Percentiles rank a stretch among this genome's conserved stretches.
Evolutionary conservation across 2,113 vertebrate genomes (phyloP).

Genomic region (Tachysurus fulvidraco): DNA sequence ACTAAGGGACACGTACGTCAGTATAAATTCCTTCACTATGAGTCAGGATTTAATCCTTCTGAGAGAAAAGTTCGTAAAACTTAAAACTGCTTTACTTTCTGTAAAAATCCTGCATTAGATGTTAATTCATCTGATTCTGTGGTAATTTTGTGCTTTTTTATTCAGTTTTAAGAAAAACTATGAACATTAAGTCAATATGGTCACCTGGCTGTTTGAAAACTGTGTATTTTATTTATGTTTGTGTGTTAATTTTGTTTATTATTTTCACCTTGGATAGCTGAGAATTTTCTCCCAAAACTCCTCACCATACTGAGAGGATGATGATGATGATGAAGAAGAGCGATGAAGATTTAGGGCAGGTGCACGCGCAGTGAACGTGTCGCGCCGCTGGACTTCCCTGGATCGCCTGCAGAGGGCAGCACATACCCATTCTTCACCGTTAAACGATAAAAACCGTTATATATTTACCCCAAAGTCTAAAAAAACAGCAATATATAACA

Average conservation of each 20-base stretch:
- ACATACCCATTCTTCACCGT: neutral
- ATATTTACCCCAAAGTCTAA: neutral
- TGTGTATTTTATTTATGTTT: neutral
- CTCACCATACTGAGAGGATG: slow-evolving; percentile 9
- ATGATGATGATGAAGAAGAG: neutral
- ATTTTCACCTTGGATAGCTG: slow-evolving; percentile 21
- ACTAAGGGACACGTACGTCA: no score
- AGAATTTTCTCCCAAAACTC: slow-evolving; percentile 11
- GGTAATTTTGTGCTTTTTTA: neutral
- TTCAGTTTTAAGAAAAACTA: no score
- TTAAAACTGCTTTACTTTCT: no score
- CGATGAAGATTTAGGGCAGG: neutral
- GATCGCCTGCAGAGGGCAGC: slow-evolving; percentile 45
- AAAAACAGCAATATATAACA: neutral
- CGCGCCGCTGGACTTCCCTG: slow-evolving; percentile 46
- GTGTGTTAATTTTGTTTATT: neutral
- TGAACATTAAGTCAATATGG: neutral
- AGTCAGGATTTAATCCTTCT: neutral
- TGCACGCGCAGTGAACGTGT: neutral
- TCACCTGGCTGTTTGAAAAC: neutral
- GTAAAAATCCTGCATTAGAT: neutral
- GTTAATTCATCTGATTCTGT: neutral
- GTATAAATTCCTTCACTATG: no score
- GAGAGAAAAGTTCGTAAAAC: neutral
- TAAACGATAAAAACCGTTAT: neutral